Base-by-base conservation (phyloP, 2,113 vertebrate species). In the Carassius gibelio region DNA sequence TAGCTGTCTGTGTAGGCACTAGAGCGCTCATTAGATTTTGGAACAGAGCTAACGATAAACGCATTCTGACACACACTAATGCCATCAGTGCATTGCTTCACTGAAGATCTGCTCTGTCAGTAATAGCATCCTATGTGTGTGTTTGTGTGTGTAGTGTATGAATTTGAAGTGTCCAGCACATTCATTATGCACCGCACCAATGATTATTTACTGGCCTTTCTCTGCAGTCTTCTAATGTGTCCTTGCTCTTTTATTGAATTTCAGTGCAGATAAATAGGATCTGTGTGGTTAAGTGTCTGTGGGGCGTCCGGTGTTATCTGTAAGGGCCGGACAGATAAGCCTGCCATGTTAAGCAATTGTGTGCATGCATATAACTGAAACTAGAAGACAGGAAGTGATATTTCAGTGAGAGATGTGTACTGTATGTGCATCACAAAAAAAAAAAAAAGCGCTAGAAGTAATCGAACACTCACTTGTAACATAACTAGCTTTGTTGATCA, bases 191-290 rank as follows among this genome's bases (percentile, higher is more conserved):
- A 86, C 23, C 85, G 42, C 69, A 86, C 23, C 85, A 48, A 45
- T 78, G 62, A 75, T 87, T 55, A 87, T 91, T 89, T 88, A 89
- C 85, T 84, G 82, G 84, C 81, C 77, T 81, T 85, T 79, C 61
- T 62, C 42, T 66, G 8, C 50, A 19, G 69, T 52, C 81, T 52
- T 78, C 83, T 78, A 10, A 15, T 71, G 75, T 75, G 88, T 62
- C 84, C 88, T 90, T 71, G 59, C 79, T 77, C 85, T 30, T 66
- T 69, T 88, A 90, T 88, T 89, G 82, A 82, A 88, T 87, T 89
- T 80, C 75, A 75, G 45, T 87, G 77, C 17, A 52, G 72, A 45
- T 61, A 81, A 42, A 34, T 38, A 62, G 68, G 68, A 50, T 36
- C 23, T 38, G 48, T 36, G 30, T 1, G 1, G 48, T 71, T 55